Conservation (phyloP, 1,140 invertebrate genomes). For the Archegozetes longisetosus region DNA sequence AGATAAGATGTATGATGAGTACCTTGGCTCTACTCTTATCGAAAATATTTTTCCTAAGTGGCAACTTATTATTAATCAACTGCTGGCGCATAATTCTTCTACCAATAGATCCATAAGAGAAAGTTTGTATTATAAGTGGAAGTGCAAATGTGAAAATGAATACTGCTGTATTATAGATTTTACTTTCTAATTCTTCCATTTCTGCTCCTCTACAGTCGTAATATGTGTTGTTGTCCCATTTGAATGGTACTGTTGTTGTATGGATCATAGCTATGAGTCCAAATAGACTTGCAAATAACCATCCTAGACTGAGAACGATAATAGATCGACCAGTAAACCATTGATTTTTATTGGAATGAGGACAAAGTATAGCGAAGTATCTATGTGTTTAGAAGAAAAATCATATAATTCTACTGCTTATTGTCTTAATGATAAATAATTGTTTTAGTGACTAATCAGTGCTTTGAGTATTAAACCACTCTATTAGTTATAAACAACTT, state of each 20-base stretch:
- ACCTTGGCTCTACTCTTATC: not conserved
- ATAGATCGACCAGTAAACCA: conserved; percentile 1
- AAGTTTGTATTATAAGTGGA: not conserved
- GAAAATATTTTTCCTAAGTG: not conserved
- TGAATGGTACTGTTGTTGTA: not conserved
- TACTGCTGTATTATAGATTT: not conserved
- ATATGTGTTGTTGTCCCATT: not conserved
- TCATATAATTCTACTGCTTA: too few species aligned
- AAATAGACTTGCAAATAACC: conserved; percentile 30
- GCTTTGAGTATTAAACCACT: too few species aligned
- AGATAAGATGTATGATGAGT: not conserved
- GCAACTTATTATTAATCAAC: not conserved
- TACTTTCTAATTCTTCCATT: not conserved
- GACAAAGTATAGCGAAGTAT: conserved; percentile 32
- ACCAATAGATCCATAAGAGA: not conserved
- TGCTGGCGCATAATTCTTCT: not conserved
- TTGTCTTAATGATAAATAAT: too few species aligned
- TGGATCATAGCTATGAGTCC: conserved; percentile 9
- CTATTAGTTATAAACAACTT: too few species aligned
- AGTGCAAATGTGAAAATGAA: not conserved
- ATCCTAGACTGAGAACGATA: conserved; percentile 21
- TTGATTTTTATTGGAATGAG: conserved; percentile 20
- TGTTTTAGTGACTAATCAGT: too few species aligned
- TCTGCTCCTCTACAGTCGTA: not conserved
- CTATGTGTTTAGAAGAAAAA: too few species aligned